phyloP scores from a whole-genome alignment of 2,113 vertebrate genomes.

The Elaphurus davidianus region DNA sequence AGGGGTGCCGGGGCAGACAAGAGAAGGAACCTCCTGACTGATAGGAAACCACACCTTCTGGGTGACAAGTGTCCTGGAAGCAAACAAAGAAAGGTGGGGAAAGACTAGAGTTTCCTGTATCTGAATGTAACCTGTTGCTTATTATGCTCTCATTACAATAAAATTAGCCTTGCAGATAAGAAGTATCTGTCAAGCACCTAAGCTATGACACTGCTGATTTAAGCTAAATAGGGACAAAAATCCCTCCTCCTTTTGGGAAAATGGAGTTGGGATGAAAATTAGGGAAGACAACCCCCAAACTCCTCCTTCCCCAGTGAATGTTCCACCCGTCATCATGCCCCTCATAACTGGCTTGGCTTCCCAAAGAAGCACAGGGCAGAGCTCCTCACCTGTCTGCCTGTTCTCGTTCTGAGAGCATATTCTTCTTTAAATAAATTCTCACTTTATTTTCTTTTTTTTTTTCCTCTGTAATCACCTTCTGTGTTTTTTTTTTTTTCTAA shows the following conservation, averaged over 20 bases:
- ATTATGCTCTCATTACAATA: not conserved
- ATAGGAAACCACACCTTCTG: not conserved
- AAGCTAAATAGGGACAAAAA: not conserved
- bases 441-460: not conserved
- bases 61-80: not conserved
- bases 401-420: not conserved
- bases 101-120: not conserved
- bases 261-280: not conserved
- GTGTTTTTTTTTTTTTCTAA: not conserved
- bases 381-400: not conserved
- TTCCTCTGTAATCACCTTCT: not conserved
- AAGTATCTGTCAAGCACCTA: not conserved
- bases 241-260: not conserved
- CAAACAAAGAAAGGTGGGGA: not conserved
- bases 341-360: not conserved
- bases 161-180: not conserved
- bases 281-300: not conserved
- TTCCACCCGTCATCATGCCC: not conserved
- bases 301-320: not conserved
- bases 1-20: not conserved
- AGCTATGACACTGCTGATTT: not conserved
- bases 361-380: not conserved
- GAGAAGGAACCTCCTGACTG: not conserved
- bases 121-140: not conserved
- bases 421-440: not conserved